These are phyloP conservation scores for Tanytarsus gracilentus DNA, from an alignment of 2,888 invertebrate species.

Conservation along the genomic window DNA sequence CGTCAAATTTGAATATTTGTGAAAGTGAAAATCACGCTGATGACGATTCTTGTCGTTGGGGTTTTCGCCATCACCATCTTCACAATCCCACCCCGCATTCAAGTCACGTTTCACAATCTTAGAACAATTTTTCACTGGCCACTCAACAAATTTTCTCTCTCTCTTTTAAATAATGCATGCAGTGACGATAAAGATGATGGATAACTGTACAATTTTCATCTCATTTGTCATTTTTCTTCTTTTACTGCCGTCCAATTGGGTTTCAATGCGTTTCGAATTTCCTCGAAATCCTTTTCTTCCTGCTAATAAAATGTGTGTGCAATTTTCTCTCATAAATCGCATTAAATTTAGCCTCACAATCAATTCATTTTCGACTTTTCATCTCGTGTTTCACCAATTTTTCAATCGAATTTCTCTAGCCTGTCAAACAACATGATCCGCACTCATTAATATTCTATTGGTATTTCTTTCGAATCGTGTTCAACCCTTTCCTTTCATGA, in stretches of 20 bases:
- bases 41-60: background rate
- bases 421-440: slow-evolving; percentile 27
- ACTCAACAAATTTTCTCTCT: slow-evolving; percentile 15
- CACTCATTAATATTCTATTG: slow-evolving; percentile 26
- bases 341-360: background rate
- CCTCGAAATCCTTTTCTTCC: background rate
- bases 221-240: slow-evolving; percentile 17
- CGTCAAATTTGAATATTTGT: background rate
- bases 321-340: background rate
- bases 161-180: slow-evolving; percentile 11
- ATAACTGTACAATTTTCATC: slow-evolving; percentile 24
- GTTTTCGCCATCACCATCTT: background rate
- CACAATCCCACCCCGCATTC: background rate
- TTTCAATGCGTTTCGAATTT: slow-evolving; percentile 10
- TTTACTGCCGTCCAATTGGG: slow-evolving; percentile 6
- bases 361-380: background rate
- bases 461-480: background rate
- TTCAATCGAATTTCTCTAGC: background rate
- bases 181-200: slow-evolving; percentile 24
- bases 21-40: background rate
- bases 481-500: slow-evolving; percentile 1
- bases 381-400: slow-evolving; percentile 7
- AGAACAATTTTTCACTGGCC: slow-evolving; percentile 24
- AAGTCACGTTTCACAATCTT: slow-evolving; percentile 6
- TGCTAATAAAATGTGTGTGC: background rate